Percentiles rank a stretch among this genome's conserved stretches.
phyloP scores from a whole-genome alignment of 2,113 vertebrate species.

The Spermophilus dauricus region DNA sequence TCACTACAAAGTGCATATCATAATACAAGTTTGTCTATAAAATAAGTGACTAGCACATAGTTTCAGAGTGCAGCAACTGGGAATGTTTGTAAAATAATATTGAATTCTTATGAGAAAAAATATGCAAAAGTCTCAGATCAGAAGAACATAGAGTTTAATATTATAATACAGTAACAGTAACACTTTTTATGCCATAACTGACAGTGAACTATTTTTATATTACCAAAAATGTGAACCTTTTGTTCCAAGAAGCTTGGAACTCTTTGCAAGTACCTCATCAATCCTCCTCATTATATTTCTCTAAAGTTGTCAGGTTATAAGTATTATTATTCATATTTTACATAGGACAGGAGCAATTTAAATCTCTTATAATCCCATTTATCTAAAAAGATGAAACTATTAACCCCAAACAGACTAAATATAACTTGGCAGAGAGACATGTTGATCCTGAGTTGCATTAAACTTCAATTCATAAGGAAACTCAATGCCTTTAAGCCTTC shows the following conservation, averaged over 20 bases:
- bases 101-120: not conserved
- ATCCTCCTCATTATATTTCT: conserved; percentile 9
- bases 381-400: conserved; percentile 49
- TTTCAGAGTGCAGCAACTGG: not conserved
- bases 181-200: not conserved
- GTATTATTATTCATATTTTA: conserved; percentile 62
- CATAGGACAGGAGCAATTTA: conserved; percentile 29
- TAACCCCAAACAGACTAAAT: conserved; percentile 49
- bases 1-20: not conserved
- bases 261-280: not conserved
- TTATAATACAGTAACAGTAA: not conserved
- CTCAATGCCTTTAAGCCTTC: not conserved
- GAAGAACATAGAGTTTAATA: not conserved
- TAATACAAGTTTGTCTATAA: not conserved
- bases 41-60: not conserved
- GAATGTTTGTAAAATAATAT: not conserved
- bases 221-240: not conserved
- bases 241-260: not conserved
- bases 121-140: not conserved
- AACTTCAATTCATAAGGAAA: conserved; percentile 32
- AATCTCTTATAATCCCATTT: conserved; percentile 37
- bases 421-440: conserved; percentile 24
- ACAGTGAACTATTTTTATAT: not conserved
- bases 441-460: not conserved
- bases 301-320: conserved; percentile 40